phyloP scores from a whole-genome alignment of 2,113 vertebrate genomes.

The Protobothrops mucrosquamatus region DNA sequence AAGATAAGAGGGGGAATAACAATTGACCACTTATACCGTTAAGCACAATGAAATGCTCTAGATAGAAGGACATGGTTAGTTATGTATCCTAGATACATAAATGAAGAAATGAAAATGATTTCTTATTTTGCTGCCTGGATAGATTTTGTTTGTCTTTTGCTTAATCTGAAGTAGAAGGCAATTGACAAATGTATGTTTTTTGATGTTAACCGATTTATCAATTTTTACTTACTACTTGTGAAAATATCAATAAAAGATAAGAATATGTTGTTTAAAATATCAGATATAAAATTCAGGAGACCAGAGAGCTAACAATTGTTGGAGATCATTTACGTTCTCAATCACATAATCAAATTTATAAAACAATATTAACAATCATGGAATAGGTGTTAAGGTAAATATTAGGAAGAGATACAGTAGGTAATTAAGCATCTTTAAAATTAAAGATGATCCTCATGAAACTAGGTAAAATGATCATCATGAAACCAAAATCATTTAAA shows the following conservation, averaged over 20 bases:
- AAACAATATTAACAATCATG: background rate
- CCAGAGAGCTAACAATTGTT: background rate
- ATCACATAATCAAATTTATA: background rate
- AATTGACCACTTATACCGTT: conserved; percentile 15
- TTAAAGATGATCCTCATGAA: background rate
- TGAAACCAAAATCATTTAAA: background rate
- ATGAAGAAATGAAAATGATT: background rate
- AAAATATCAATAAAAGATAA: background rate
- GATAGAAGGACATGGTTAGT: background rate
- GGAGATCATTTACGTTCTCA: background rate
- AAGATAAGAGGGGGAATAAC: conserved; percentile 30
- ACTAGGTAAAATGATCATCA: background rate
- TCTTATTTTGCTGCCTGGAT: background rate
- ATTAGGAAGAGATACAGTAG: background rate
- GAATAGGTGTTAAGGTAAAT: background rate
- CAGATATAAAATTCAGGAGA: background rate
- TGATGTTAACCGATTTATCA: background rate
- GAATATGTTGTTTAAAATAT: background rate
- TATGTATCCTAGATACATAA: background rate
- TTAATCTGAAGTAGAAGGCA: background rate
- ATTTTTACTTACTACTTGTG: background rate
- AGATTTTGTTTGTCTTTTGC: background rate
- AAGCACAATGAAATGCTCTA: background rate
- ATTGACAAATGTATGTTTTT: background rate
- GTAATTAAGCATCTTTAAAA: background rate